These are phyloP conservation scores for Drosophila sp. DNA, from an alignment of 1,140 invertebrate genomes.

Conservation along the genomic window DNA sequence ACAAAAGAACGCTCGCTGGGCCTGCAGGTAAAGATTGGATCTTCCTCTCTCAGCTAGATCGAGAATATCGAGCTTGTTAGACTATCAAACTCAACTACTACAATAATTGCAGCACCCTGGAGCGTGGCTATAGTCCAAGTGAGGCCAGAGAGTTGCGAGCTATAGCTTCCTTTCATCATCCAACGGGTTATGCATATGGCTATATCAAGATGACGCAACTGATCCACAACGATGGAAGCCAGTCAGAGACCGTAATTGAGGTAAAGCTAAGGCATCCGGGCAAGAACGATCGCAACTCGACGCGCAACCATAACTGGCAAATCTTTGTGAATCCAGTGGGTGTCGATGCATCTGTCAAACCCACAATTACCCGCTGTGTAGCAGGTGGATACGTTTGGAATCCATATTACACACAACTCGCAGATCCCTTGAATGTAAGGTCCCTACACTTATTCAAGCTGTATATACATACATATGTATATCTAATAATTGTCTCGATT, in stretches of 20 bases:
- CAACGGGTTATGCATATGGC: slow-evolving; percentile 92
- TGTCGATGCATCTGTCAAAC: slow-evolving; percentile 94
- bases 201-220: slow-evolving; percentile 95
- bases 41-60: not conserved
- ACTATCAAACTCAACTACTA: not conserved
- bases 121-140: slow-evolving; percentile 93
- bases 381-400: slow-evolving; percentile 97
- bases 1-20: slow-evolving; percentile 88
- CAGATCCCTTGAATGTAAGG: slow-evolving; percentile 94
- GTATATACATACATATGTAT: not conserved
- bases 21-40: slow-evolving; percentile 86
- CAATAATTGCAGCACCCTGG: slow-evolving; percentile 87
- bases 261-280: slow-evolving; percentile 94
- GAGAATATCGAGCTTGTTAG: not conserved
- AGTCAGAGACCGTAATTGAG: slow-evolving; percentile 95
- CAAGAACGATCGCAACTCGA: slow-evolving; percentile 92
- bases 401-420: slow-evolving; percentile 95
- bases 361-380: slow-evolving; percentile 92
- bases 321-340: slow-evolving; percentile 96
- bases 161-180: slow-evolving; percentile 96
- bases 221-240: slow-evolving; percentile 92
- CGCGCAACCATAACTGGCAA: slow-evolving; percentile 94
- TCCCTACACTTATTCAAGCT: too few relatives aligned
- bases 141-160: slow-evolving; percentile 93
- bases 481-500: slow-evolving; percentile 1